Base-by-base conservation (phyloP, 64 coral and sea anemone genomes). In the Pocillopora damicornis region DNA sequence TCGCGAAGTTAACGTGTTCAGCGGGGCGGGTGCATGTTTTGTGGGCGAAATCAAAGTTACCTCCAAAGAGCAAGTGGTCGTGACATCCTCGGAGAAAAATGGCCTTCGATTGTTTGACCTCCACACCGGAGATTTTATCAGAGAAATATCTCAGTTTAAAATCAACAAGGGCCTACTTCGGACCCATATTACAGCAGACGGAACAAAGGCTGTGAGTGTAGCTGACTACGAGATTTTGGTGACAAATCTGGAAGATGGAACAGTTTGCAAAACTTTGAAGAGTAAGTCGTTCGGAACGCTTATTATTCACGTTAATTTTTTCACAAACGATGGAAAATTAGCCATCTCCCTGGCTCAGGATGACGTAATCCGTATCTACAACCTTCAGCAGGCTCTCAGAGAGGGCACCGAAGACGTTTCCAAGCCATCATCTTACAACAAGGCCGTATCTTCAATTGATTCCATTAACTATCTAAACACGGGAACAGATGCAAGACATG, bases 111-210 rank as follows among this genome's bases (percentile, higher is more conserved):
- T 88, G 51, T 92, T 74, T 36, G 61, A 82, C 23, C 58, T 91
- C 15, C 63, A 75, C 25, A 59, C 74, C 16, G 90, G 90, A 62
- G 81, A 58, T 18, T 71, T 79, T 20, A 60, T 79, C 13, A 92
- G 74, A 57, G 90, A 92, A 38, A 58, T 92, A 1, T 0, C 61
- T 22, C 84, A 74, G 13, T 92, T 88, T 71, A 71, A 35, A 65
- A 92, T 92, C 61, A 92, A 92, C 60, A 71, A 75, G 12, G 90
- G 90, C 0, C 78, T 92, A 5, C 85, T 88, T 88, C 83, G 90
- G 20, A 74, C 88, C 35, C 90, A 92, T 62, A 22, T 92, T 12
- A 92, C 90, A 34, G 23, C 37, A 3, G 77, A 92, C 35, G 58
- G 90, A 9, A 63, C 37, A 16, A 92, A 80, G 58, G 86, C 78